Evolutionary conservation across 2,113 vertebrate genomes (phyloP).

Genomic region (Balaeniceps rex): DNA sequence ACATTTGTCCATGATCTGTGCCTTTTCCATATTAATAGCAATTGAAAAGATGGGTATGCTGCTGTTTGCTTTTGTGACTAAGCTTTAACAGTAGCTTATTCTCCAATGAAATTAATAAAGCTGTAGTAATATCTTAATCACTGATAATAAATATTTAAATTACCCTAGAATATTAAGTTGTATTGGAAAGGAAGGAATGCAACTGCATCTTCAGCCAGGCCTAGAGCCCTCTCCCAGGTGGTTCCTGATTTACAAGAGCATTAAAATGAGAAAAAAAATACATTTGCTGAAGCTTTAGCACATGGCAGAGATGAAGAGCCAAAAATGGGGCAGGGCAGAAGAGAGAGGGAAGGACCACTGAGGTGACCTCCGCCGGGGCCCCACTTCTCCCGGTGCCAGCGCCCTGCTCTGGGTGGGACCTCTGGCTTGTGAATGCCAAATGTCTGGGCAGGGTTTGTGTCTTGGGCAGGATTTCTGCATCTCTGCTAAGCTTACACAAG

Average conservation of each 20-base stretch:
- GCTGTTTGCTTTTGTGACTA: neutral
- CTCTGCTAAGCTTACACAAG: neutral
- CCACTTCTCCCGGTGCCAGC: neutral
- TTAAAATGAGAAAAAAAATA: neutral
- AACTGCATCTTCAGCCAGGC: neutral
- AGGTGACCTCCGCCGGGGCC: neutral
- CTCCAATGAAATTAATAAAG: constrained; percentile 14
- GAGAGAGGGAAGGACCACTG: neutral
- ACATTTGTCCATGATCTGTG: fast-evolving
- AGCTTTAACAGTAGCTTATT: neutral
- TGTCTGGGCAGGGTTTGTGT: neutral
- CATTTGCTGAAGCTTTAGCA: neutral
- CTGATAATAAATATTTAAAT: neutral
- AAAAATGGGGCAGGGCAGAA: too few species aligned
- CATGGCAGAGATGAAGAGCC: neutral
- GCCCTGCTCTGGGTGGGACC: neutral
- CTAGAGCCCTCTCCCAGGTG: neutral
- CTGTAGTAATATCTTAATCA: neutral
- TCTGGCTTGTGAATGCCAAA: fast-evolving
- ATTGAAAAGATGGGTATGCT: neutral
- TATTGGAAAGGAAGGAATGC: neutral
- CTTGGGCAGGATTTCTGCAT: neutral
- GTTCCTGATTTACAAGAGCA: neutral
- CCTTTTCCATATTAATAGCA: neutral
- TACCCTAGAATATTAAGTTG: neutral